These are phyloP conservation scores for Pampusana beccarii DNA, from an alignment of 2,113 vertebrate genomes.

Conservation along the genomic window DNA sequence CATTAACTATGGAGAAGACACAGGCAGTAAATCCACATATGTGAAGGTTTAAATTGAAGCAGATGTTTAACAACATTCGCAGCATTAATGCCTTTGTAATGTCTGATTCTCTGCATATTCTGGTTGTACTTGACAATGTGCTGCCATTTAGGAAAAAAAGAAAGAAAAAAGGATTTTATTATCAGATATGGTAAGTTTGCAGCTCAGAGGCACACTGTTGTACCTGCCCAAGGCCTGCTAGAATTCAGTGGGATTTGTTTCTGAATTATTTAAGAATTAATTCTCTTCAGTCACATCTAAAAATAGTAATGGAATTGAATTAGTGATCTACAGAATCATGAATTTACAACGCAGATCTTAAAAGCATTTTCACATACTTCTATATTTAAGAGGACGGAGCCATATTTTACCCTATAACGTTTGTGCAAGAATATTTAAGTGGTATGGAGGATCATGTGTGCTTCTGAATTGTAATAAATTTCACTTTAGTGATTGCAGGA, in stretches of 20 bases:
- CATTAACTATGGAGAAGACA: neutral
- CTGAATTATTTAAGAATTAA: neutral
- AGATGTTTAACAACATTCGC: neutral
- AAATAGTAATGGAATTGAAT: neutral
- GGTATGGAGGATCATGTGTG: neutral
- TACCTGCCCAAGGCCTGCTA: rapidly evolving
- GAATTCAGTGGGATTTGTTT: neutral
- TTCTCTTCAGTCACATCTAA: neutral
- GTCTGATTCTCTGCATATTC: neutral
- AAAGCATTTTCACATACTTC: neutral
- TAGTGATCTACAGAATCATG: neutral
- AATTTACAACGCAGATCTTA: neutral
- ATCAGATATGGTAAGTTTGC: neutral
- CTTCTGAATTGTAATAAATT: neutral
- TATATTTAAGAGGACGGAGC: neutral
- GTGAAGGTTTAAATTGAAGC: neutral
- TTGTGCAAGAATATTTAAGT: neutral
- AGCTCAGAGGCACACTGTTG: neutral
- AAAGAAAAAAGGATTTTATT: neutral
- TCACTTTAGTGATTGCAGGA: neutral
- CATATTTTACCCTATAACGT: neutral
- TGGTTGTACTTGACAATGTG: neutral
- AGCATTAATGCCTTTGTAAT: neutral
- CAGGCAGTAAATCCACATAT: neutral
- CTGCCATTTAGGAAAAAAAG: neutral